Evolutionary conservation across 2,113 vertebrate species (phyloP).

Genomic region (Lepus timidus): DNA sequence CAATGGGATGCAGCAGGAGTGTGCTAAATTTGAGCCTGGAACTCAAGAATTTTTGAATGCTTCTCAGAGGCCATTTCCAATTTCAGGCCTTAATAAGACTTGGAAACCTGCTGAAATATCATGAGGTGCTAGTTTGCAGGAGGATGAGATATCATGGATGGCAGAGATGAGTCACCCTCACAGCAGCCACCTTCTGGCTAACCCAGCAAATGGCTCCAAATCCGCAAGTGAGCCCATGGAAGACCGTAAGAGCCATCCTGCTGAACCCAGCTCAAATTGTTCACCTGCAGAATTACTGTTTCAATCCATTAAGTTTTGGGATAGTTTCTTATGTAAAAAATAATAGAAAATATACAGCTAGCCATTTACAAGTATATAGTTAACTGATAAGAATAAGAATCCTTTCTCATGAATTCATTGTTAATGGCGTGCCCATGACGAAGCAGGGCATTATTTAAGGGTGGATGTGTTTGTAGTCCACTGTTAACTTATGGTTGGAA

Average conservation of each 20-base stretch:
- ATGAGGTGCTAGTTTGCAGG: not conserved
- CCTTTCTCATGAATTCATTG: constrained; percentile 41
- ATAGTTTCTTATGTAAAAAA: not conserved
- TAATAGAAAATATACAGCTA: not conserved
- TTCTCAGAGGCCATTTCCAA: not conserved
- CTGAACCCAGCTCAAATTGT: not conserved
- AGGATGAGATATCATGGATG: not conserved
- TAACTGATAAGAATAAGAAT: not conserved
- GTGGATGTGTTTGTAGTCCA: not conserved
- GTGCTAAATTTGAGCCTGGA: not conserved
- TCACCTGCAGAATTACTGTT: not conserved
- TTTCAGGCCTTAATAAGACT: not conserved
- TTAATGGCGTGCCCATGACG: not conserved
- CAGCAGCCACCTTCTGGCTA: not conserved
- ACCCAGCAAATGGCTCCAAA: not conserved
- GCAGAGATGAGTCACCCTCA: not conserved
- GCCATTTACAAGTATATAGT: not conserved
- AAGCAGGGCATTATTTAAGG: not conserved
- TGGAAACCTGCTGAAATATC: not conserved
- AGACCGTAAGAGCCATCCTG: not conserved
- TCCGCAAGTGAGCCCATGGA: not conserved
- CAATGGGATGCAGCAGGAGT: not conserved
- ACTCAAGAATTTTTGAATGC: not conserved
- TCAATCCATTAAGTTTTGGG: not conserved
- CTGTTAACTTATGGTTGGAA: not conserved